Percentiles rank a stretch among this genome's conserved stretches.
phyloP scores from a whole-genome alignment of 2,888 invertebrate species.

The Melangyna quadrimaculata region DNA sequence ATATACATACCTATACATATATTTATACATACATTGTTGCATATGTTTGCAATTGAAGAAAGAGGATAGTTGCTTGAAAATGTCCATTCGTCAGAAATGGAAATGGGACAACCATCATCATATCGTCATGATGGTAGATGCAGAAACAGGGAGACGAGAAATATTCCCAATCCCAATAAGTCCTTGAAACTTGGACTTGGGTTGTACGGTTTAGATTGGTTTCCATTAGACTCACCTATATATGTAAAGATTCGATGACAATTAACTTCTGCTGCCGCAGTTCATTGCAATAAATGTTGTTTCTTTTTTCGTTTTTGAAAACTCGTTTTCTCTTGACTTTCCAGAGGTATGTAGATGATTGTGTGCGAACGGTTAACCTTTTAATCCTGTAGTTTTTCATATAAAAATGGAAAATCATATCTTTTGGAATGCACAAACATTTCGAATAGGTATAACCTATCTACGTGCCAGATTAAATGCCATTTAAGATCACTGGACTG shows the following conservation, averaged over 20 bases:
- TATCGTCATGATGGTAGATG: neutral
- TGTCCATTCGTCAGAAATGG: constrained; percentile 45
- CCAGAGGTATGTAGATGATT: neutral
- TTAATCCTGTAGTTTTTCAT: neutral
- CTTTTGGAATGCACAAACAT: too few relatives aligned
- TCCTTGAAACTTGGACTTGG: constrained; percentile 31
- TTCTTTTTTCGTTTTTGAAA: neutral
- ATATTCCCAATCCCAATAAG: neutral
- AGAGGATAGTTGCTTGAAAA: neutral
- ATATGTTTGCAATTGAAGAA: constrained; percentile 31
- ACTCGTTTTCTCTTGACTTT: neutral
- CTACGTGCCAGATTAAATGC: too few relatives aligned
- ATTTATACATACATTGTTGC: constrained; percentile 21
- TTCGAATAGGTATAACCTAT: too few relatives aligned
- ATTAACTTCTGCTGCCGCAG: constrained; percentile 57
- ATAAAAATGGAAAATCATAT: neutral
- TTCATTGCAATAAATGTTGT: constrained; percentile 8
- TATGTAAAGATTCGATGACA: constrained; percentile 40
- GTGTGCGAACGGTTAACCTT: neutral
- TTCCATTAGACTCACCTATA: constrained; percentile 44
- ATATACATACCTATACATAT: too few relatives aligned
- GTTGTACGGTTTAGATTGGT: constrained; percentile 16
- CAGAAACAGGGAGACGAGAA: neutral
- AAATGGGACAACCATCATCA: constrained; percentile 16
- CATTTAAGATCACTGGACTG: too few relatives aligned